phyloP scores from a whole-genome alignment of 37 sponge, comb jelly and placozoan species.

The Theonella swinhoei region DNA sequence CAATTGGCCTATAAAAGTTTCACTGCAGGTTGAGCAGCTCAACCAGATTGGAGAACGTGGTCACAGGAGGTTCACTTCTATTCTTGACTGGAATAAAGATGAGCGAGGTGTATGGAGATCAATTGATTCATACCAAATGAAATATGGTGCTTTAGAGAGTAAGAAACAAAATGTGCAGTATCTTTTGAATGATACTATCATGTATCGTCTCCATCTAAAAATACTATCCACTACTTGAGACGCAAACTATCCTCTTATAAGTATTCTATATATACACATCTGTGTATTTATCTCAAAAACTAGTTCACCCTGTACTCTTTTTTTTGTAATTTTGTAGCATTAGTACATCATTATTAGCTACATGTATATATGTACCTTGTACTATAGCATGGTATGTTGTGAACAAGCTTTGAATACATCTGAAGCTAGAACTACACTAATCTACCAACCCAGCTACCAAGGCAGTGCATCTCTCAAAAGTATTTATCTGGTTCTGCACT shows the following conservation, averaged over 20 bases:
- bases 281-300: not conserved
- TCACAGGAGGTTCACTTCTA: not conserved
- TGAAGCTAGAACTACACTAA: too few relatives aligned
- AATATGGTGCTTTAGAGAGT: not conserved
- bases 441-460: too few relatives aligned
- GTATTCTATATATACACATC: not conserved
- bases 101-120: not conserved
- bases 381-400: too few relatives aligned
- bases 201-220: not conserved
- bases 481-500: too few relatives aligned
- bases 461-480: too few relatives aligned
- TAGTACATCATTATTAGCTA: too few relatives aligned
- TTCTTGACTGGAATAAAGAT: not conserved
- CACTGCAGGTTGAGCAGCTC: not conserved
- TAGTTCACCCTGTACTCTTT: not conserved
- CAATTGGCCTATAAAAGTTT: not conserved
- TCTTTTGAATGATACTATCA: not conserved
- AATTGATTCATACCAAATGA: not conserved
- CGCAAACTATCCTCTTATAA: not conserved
- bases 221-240: not conserved
- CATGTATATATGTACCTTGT: too few relatives aligned
- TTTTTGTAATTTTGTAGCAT: slow-evolving; percentile 4
- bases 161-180: not conserved
- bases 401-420: too few relatives aligned
- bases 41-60: slow-evolving; percentile 3